Evolutionary conservation across 2,797 vertebrate species (phyloP), one percentile per base, ranked within the genome.

Genomic region (Philypnodon macrostomus): DNA sequence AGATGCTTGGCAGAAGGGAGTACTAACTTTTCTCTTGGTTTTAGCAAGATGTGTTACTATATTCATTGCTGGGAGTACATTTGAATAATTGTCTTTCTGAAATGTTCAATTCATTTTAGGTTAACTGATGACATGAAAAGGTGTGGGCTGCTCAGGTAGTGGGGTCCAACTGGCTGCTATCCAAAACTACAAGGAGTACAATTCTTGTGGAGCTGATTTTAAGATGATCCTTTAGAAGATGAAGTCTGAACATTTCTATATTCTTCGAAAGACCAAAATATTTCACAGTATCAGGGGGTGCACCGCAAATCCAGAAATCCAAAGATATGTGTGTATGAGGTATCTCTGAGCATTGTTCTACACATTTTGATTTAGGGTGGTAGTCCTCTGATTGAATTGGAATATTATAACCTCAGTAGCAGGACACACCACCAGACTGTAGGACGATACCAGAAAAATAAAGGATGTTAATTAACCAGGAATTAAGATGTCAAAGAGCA

Each of bases 101-200:
- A 83, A 62, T 76, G 77, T 75, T 71, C 79, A 82, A 81, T 82
- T 81, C 79, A 81, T 83, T 70, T 57, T 14, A 83, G 65, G 69
- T 73, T 73, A 78, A 72, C 60, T 71, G 56, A 64, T 80, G 73
- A 85, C 50, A 73, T 65, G 68, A 76, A 79, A 76, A 57, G 63
- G 69, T 74, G 76, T 66, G 63, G 71, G 76, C 48, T 68, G 67
- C 67, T 58, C 67, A 63, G 70, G 67, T 75, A 64, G 65, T 44
- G 45, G 0, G 54, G 48, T 81, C 81, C 79, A 81, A 55, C 53
- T 75, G 73, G 73, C 75, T 39, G 21, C 33, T 39, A 48, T 56
- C 67, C 57, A 48, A 59, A 31, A 47, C 49, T 63, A 58, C 63
- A 50, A 65, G 71, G 73, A 58, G n/a, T n/a, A n/a, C n/a, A n/a